These are phyloP conservation scores for Ochotona curzoniae DNA, from an alignment of 2,113 vertebrate genomes.

Conservation along the genomic window DNA sequence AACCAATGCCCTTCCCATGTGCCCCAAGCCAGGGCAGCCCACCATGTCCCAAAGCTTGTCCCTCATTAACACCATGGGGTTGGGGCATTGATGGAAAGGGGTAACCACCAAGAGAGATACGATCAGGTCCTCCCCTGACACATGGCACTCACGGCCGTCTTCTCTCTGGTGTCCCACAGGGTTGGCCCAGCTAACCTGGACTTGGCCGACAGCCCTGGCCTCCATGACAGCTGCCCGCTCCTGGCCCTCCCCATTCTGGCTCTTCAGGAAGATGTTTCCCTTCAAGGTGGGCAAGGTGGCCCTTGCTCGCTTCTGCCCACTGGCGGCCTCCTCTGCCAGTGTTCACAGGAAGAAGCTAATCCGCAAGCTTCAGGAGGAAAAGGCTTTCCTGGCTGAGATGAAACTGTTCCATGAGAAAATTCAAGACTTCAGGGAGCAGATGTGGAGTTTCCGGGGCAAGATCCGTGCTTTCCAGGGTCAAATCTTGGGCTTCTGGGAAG, in stretches of 20 bases:
- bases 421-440: slow-evolving; percentile 65
- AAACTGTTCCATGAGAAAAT: slow-evolving; percentile 67
- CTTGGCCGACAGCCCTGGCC: not conserved
- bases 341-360: slow-evolving; percentile 60
- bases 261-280: slow-evolving; percentile 19
- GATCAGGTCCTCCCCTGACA: not conserved
- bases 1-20: not conserved
- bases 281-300: slow-evolving; percentile 62
- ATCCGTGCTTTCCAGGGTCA: slow-evolving; percentile 48
- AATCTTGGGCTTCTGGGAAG: slow-evolving; percentile 62
- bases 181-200: not conserved
- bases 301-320: slow-evolving; percentile 4
- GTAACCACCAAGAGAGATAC: not conserved
- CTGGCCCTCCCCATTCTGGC: not conserved
- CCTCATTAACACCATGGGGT: not conserved
- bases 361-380: slow-evolving; percentile 63
- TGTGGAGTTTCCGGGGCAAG: slow-evolving; percentile 67
- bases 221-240: not conserved
- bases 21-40: not conserved
- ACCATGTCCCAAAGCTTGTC: not conserved
- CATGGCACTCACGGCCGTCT: not conserved
- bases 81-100: not conserved
- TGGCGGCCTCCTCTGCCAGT: not conserved
- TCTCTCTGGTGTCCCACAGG: slow-evolving; percentile 27
- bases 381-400: slow-evolving; percentile 64